Base-by-base conservation (phyloP, 1,140 invertebrate species). In the Ctenoplectra terminalis region DNA sequence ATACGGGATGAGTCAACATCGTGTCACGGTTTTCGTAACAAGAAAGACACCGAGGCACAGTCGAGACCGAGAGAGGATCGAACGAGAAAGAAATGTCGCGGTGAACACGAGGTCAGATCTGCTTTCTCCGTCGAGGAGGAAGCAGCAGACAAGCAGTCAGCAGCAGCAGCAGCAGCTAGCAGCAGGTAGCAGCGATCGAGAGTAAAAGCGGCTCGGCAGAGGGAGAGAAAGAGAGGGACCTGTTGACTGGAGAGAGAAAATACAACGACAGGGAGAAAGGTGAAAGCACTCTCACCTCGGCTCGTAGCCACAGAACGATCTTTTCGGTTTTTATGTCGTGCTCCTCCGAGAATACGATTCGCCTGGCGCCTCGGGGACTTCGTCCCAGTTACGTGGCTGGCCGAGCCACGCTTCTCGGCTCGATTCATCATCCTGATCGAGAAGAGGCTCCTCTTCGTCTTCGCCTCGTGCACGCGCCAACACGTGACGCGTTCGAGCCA, bases 201-300 rank as follows among this genome's bases (percentile, higher is more conserved):
- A 94, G 93, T 93, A 93, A 94, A 93, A 94, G 93, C 93, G 88
- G 86, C 89, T 69, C 79, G 74, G 17, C 9, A 89, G 84, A 87
- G 83, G 87, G 79, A 83, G 84, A 87, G 83, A 72, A 81, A 75
- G 78, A 83, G 75, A 79, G 17, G 83, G 34, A 9, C 9, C 8
- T 20, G 73, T 13, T 20, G 23, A 4, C 29, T 37, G 26, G 15
- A 63, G 72, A 54, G 71, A 83, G 78, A 74, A 34, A 88, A 90
- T 8, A 66, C 87, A 88, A 82, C 86, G 79, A 70, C 82, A 83
- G 83, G 89, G 92, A 93, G 93, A 94, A 94, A 93, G 93, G 93
- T 94, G 93, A 93, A 93, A 94, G 93, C 90, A 94, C 91, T 93
- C 91, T 92, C 92, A 90, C 92, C 90, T 90, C 79, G 73, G 23